phyloP scores from a whole-genome alignment of 2,888 invertebrate genomes.

The Heliconius cydno region DNA sequence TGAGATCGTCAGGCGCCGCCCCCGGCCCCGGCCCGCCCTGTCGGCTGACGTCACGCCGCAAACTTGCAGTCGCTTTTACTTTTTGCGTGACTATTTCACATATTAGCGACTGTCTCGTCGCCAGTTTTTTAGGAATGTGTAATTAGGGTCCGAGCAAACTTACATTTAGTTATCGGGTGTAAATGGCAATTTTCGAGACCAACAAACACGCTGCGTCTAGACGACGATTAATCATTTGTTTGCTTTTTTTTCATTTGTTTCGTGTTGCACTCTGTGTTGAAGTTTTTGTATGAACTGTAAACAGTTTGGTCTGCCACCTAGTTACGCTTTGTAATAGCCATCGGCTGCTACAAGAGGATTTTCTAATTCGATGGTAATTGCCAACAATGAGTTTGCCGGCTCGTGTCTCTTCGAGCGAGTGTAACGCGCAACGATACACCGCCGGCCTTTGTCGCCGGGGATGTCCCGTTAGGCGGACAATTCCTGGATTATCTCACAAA shows the following conservation, averaged over 20 bases:
- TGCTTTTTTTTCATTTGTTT: conserved; percentile 30
- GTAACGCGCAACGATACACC: conserved; percentile 80
- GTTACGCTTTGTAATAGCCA: conserved; percentile 72
- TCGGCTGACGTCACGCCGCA: conserved; percentile 78
- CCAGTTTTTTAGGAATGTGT: conserved; percentile 77
- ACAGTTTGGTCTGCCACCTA: conserved; percentile 74
- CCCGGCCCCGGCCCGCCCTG: conserved; percentile 75
- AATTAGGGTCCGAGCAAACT: conserved; percentile 75
- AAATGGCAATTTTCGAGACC: conserved; percentile 59
- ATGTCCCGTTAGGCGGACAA: conserved; percentile 76
- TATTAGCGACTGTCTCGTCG: conserved; percentile 82
- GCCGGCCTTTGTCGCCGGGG: conserved; percentile 63
- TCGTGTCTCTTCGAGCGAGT: conserved; percentile 65
- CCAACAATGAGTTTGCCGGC: conserved; percentile 68
- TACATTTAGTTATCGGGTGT: conserved; percentile 68
- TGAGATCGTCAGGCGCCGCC: conserved; percentile 72
- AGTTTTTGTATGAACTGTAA: conserved; percentile 53
- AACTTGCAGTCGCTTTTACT: conserved; percentile 68
- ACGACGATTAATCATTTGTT: conserved; percentile 50
- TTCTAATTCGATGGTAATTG: conserved; percentile 80
- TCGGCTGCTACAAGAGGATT: conserved; percentile 66
- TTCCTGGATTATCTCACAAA: conserved; percentile 78
- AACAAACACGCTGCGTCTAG: conserved; percentile 59
- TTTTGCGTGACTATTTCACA: conserved; percentile 76
- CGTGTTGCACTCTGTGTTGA: conserved; percentile 25